Percentiles rank a stretch among this genome's conserved stretches.
Evolutionary conservation across 2,113 vertebrate species (phyloP).

Genomic region (Cynoglossus semilaevis): DNA sequence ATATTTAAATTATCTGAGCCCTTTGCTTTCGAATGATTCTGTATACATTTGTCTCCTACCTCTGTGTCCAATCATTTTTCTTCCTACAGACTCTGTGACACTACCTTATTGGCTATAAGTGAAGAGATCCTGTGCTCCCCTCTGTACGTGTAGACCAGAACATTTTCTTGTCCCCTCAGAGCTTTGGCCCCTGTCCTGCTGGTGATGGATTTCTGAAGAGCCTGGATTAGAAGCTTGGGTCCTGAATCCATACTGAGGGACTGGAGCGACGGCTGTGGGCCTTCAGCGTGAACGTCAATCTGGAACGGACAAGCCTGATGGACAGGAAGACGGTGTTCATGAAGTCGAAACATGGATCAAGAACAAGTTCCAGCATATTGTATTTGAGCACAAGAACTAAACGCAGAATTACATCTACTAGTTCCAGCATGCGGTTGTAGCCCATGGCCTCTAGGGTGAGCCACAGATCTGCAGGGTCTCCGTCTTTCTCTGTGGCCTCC

Average conservation of each 20-base stretch:
- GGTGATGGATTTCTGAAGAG: constrained; percentile 81
- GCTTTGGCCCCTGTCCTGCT: constrained; percentile 74
- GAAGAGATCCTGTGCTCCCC: constrained; percentile 82
- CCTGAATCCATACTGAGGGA: constrained; percentile 76
- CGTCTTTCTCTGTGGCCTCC: constrained; percentile 88
- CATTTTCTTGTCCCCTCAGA: constrained; percentile 77
- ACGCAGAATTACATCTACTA: constrained; percentile 79
- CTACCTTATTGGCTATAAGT: constrained; percentile 90
- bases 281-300: constrained; percentile 80
- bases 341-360: not conserved
- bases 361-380: too few species aligned
- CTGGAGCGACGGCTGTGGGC: constrained; percentile 77
- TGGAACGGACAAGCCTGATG: constrained; percentile 89
- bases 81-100: not conserved
- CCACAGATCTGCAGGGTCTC: constrained; percentile 88
- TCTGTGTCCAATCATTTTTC: too few species aligned
- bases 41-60: too few species aligned
- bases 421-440: constrained; percentile 85
- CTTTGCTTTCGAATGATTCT: too few species aligned
- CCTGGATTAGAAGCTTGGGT: constrained; percentile 80
- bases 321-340: not conserved
- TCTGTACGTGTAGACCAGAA: constrained; percentile 79
- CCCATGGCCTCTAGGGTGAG: constrained; percentile 89
- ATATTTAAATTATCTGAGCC: too few species aligned
- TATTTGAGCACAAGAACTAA: too few species aligned